Conservation (phyloP, 2,797 vertebrate genomes). For the Pristis pectinata region DNA sequence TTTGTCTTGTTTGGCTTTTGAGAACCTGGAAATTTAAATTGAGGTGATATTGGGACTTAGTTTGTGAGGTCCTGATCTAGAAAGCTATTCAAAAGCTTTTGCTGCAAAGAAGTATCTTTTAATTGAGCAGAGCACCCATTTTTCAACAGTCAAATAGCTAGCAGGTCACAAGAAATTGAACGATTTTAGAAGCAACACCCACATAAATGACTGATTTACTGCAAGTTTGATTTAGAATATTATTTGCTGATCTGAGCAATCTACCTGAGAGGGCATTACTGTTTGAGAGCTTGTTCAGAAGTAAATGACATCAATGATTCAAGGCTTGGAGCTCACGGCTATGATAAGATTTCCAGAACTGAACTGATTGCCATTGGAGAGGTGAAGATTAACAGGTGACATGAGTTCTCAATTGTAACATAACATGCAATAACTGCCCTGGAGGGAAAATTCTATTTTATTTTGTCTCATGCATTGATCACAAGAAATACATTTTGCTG, state of each 20-base stretch:
- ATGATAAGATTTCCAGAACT: conserved; percentile 6
- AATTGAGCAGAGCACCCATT: background rate
- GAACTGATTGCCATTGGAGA: conserved; percentile 20
- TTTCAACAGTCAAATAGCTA: background rate
- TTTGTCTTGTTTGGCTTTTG: no score
- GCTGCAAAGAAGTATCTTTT: background rate
- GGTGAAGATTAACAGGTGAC: conserved; percentile 1
- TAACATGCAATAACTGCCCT: background rate
- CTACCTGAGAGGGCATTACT: background rate
- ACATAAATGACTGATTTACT: no score
- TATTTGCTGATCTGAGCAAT: background rate
- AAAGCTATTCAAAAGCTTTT: no score
- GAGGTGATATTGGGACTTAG: no score
- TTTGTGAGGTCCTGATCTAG: no score
- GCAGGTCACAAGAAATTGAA: background rate
- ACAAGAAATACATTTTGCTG: background rate
- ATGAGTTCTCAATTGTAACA: background rate
- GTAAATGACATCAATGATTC: background rate
- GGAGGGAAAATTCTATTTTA: background rate
- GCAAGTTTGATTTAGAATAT: no score
- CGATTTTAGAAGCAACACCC: background rate
- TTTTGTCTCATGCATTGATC: conserved; percentile 22
- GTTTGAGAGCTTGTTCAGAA: background rate
- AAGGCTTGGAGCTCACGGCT: background rate
- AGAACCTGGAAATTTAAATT: no score